A percentile compares a stretch with the other conserved stretches of the same genome.
phyloP scores from a whole-genome alignment of 1,140 invertebrate species.

The Heliothis virescens region DNA sequence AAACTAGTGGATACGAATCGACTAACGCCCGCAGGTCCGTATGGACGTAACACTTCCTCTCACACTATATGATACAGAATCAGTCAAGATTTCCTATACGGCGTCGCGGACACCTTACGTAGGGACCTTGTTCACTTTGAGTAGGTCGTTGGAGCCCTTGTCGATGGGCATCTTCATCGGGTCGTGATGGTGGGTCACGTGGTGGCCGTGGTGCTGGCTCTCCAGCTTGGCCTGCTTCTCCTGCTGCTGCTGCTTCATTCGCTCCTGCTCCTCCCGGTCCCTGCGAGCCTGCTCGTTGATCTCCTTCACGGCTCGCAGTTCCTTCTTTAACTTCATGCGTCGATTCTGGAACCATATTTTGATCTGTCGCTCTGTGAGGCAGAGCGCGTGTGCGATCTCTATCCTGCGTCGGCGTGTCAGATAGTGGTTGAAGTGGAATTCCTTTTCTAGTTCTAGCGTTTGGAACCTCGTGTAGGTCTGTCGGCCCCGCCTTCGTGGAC shows the following conservation, averaged over 20 bases:
- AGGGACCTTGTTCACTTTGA: slow-evolving; percentile 89
- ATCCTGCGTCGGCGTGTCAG: slow-evolving; percentile 97
- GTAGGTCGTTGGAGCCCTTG: slow-evolving; percentile 88
- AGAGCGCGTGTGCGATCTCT: slow-evolving; percentile 98
- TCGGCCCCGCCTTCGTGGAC: slow-evolving; percentile 96
- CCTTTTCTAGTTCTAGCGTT: slow-evolving; percentile 98
- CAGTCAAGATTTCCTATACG: slow-evolving; percentile 81
- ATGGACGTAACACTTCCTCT: slow-evolving; percentile 82
- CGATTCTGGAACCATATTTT: slow-evolving; percentile 99
- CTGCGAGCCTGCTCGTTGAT: slow-evolving; percentile 97
- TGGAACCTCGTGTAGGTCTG: slow-evolving; percentile 99
- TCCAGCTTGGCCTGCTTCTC: slow-evolving; percentile 93
- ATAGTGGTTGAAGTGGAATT: slow-evolving; percentile 99
- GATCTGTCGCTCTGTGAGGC: slow-evolving; percentile 98
- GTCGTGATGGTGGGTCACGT: slow-evolving; percentile 86
- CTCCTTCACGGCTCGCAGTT: slow-evolving; percentile 96
- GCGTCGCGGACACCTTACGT: slow-evolving; percentile 85
- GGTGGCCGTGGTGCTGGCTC: slow-evolving; percentile 86
- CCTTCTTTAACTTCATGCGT: slow-evolving; percentile 99
- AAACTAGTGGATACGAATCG: slow-evolving; percentile 83
- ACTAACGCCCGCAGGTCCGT: slow-evolving; percentile 76
- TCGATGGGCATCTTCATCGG: slow-evolving; percentile 88
- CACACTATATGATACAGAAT: slow-evolving; percentile 85
- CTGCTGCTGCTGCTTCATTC: slow-evolving; percentile 95
- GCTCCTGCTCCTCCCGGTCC: slow-evolving; percentile 95